phyloP scores from a whole-genome alignment of 92 coral and sea anemone genomes.

The Phenganax subtilis region DNA sequence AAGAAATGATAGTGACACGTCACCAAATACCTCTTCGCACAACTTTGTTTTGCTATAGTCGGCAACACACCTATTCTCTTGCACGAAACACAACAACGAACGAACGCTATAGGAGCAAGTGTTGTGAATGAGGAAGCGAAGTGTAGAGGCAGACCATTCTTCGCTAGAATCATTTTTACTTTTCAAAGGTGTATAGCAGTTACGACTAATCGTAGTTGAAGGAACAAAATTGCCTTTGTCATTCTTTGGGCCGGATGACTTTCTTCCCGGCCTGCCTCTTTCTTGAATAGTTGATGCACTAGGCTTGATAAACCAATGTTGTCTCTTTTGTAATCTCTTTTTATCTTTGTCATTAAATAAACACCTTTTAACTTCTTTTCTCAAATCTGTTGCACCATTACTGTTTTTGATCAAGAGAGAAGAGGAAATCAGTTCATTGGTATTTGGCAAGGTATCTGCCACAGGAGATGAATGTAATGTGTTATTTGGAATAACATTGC shows the following conservation, averaged over 20 bases:
- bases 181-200: too few species aligned
- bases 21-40: constrained; percentile 7
- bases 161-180: background rate
- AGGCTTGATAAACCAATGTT: too few species aligned
- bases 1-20: background rate
- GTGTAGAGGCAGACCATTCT: background rate
- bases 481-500: too few species aligned
- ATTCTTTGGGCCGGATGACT: too few species aligned
- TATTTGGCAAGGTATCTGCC: too few species aligned
- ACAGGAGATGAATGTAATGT: too few species aligned
- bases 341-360: background rate
- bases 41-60: background rate
- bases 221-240: background rate
- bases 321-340: too few species aligned
- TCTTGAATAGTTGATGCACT: too few species aligned
- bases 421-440: too few species aligned
- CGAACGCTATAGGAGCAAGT: background rate
- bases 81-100: constrained; percentile 10
- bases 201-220: too few species aligned
- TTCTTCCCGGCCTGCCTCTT: too few species aligned
- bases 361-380: background rate
- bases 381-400: background rate
- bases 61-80: background rate
- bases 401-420: too few species aligned
- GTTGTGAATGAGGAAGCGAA: constrained; percentile 9